These are phyloP conservation scores for Portevinia maculata DNA, from an alignment of 2,888 invertebrate genomes.

Conservation along the genomic window DNA sequence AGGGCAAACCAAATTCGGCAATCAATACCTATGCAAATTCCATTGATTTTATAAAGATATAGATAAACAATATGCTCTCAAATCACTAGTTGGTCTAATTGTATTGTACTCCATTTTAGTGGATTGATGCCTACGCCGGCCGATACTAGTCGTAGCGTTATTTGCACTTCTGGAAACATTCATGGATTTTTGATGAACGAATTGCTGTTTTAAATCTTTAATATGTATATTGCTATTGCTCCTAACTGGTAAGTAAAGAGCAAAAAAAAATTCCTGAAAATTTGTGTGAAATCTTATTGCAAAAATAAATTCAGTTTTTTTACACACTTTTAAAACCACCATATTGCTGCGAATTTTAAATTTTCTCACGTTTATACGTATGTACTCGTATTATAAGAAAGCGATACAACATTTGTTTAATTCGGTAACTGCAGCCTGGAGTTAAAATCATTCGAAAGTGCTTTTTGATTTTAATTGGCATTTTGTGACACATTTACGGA, in stretches of 20 bases:
- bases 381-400: too few relatives aligned
- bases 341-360: too few relatives aligned
- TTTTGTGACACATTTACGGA: too few relatives aligned
- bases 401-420: too few relatives aligned
- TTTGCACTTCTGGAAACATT: constrained; percentile 91
- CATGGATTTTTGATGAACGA: constrained; percentile 84
- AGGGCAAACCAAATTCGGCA: background rate
- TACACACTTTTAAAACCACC: too few relatives aligned
- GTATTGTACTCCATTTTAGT: too few relatives aligned
- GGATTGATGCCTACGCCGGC: constrained; percentile 97
- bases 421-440: too few relatives aligned
- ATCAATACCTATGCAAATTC: background rate
- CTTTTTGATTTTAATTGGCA: too few relatives aligned
- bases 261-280: background rate
- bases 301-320: background rate
- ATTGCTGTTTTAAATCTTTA: constrained; percentile 78
- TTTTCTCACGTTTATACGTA: too few relatives aligned
- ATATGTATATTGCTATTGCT: constrained; percentile 78
- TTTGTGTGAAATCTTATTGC: background rate
- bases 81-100: constrained; percentile 88
- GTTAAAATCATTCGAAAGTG: too few relatives aligned
- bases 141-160: constrained; percentile 94
- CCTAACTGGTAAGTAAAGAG: constrained; percentile 79
- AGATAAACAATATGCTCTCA: too few relatives aligned
- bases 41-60: background rate